Percentiles rank a stretch among this genome's conserved stretches.
phyloP scores from a whole-genome alignment of 2,888 invertebrate genomes.

The Sarcophaga subvicina region DNA sequence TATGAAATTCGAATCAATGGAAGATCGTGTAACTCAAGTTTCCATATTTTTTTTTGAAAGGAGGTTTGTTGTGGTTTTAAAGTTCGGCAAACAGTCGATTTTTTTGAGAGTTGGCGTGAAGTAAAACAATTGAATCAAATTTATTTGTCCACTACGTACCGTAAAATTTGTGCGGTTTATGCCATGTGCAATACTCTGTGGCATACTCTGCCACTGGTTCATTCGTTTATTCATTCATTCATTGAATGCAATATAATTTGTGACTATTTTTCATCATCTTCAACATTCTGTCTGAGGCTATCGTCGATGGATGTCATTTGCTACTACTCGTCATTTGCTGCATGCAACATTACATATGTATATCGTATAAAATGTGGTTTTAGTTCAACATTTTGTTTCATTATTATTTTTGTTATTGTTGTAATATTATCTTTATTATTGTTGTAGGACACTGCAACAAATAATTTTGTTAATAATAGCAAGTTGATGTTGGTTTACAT shows the following conservation, averaged over 20 bases:
- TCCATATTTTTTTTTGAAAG: too few species aligned
- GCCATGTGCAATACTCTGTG: not conserved
- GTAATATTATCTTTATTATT: slow-evolving; percentile 20
- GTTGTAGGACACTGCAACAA: slow-evolving; percentile 23
- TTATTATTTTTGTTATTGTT: slow-evolving; percentile 14
- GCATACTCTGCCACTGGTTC: not conserved
- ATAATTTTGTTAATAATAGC: slow-evolving; percentile 56
- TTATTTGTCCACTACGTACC: too few species aligned
- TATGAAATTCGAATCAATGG: too few species aligned
- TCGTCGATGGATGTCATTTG: not conserved
- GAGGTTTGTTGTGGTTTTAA: too few species aligned
- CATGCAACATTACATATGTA: not conserved
- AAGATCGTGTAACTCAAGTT: too few species aligned
- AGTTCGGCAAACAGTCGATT: too few species aligned
- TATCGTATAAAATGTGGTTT: slow-evolving; percentile 12
- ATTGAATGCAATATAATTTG: not conserved
- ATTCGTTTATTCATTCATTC: not conserved
- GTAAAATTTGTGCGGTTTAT: not conserved
- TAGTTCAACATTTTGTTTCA: slow-evolving; percentile 28
- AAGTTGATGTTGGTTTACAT: slow-evolving; percentile 35
- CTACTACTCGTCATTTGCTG: slow-evolving; percentile 15
- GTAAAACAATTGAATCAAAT: too few species aligned
- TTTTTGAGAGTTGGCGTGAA: too few species aligned
- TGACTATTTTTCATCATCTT: not conserved
- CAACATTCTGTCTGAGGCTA: not conserved